Conservation (phyloP, 2,888 invertebrate species). For the Lycaena phlaeas region DNA sequence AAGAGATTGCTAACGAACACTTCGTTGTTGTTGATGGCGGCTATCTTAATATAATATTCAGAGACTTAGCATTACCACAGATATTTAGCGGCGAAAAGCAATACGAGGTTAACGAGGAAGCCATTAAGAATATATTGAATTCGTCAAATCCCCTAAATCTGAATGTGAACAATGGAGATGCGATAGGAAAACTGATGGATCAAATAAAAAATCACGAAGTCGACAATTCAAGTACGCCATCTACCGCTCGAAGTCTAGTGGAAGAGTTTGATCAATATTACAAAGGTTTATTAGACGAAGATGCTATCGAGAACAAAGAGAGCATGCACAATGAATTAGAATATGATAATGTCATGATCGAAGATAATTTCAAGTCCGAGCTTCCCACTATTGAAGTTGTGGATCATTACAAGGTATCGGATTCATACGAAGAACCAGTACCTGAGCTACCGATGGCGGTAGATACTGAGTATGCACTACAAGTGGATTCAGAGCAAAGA, state of each 20-base stretch:
- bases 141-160: constrained; percentile 35
- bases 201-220: constrained; percentile 40
- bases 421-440: constrained; percentile 13
- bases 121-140: constrained; percentile 46
- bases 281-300: constrained; percentile 36
- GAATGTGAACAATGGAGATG: constrained; percentile 30
- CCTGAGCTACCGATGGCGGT: constrained; percentile 15
- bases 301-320: constrained; percentile 25
- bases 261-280: constrained; percentile 61
- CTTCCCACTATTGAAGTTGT: no score
- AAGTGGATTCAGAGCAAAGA: background rate
- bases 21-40: constrained; percentile 54
- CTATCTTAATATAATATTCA: constrained; percentile 57
- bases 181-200: constrained; percentile 43
- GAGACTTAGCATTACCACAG: constrained; percentile 47
- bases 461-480: constrained; percentile 10
- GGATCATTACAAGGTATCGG: no score
- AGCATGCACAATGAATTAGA: constrained; percentile 14
- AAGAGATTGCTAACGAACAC: constrained; percentile 41
- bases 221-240: constrained; percentile 41
- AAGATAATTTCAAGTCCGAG: no score
- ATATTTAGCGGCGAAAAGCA: constrained; percentile 56
- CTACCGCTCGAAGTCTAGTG: constrained; percentile 57
- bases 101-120: constrained; percentile 62
- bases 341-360: no score